Evolutionary conservation across 1,140 invertebrate species (phyloP), one percentile per base, ranked within the genome.

Genomic region (Drosophila serrata): DNA sequence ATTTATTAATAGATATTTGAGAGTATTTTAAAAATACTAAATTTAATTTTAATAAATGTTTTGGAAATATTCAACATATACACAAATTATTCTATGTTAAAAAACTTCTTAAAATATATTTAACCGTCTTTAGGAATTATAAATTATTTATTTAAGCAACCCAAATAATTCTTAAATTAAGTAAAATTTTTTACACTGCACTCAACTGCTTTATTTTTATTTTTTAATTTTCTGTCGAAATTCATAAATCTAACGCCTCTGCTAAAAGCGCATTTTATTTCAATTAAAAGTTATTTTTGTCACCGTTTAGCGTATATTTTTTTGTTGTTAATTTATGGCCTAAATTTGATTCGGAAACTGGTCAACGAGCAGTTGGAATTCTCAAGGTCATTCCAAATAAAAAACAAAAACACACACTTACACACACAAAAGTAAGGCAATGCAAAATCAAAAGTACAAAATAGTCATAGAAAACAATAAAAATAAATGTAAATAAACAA

Each of bases 391-490:
- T 37, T 55, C 29, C 45, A 27, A 68, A 19, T 55, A 40, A 55
- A 43, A 40, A 40, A 42, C 17, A 59, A 22, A 29, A 22, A 55
- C 42, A 8, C 33, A 65, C n/a, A 40, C 17, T 33, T 9, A 31
- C 17, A 22, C 19, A 39, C 11, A 49, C 13, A 51, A 51, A 75
- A 48, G 15, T 6, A 48, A 69, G 48, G 56, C 43, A 63, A 64
- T 64, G 68, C 80, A 75, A 53, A 84, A 79, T 70, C 42, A 70
- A 79, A 82, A 82, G 81, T 82, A 84, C 81, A 82, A 82, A 82
- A 80, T 68, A 82, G 46, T 49, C 61, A 65, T 76, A 80, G 58
- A 79, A 45, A 22, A 19, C 9, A 58, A n/a, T n/a, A n/a, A n/a
- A 53, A 9, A 4, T 42, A 13, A 24, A 13, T 75, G 46, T 62